Evolutionary conservation across 35 echinoderm and acorn worm species (phyloP).

Genomic region (Holothuria glaberrima): DNA sequence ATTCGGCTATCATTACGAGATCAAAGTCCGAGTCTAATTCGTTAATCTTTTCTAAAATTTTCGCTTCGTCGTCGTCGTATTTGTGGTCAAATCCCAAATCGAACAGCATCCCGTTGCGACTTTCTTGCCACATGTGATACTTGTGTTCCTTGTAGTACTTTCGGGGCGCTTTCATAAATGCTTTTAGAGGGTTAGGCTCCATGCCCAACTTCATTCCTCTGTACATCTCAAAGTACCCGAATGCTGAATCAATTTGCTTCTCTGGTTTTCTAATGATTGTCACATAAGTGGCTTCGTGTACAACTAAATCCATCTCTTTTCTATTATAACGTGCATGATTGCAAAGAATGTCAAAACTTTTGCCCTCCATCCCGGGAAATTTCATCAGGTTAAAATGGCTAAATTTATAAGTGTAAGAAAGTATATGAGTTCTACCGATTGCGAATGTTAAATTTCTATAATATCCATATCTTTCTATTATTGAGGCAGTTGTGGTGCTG

Average conservation of each 20-base stretch:
- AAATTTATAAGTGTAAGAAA: slow-evolving; percentile 5
- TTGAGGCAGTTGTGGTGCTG: slow-evolving; percentile 72
- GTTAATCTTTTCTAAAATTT: slow-evolving; percentile 40
- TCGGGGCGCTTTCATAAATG: slow-evolving; percentile 66
- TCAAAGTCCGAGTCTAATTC: slow-evolving; percentile 62
- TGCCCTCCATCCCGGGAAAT: background rate
- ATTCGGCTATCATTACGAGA: slow-evolving; percentile 77
- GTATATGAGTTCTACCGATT: slow-evolving; percentile 59
- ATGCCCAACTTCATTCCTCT: slow-evolving; percentile 52
- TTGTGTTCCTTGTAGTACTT: slow-evolving; percentile 28
- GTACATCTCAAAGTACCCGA: slow-evolving; percentile 72
- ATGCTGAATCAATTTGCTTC: slow-evolving; percentile 74
- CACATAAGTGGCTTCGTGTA: slow-evolving; percentile 69
- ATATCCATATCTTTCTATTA: slow-evolving; percentile 82
- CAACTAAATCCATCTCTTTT: slow-evolving; percentile 62
- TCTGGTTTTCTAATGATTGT: slow-evolving; percentile 71
- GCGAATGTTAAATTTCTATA: slow-evolving; percentile 72
- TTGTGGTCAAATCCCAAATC: slow-evolving; percentile 73
- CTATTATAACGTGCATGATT: slow-evolving; percentile 88
- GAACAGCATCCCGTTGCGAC: slow-evolving; percentile 67
- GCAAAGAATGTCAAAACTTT: slow-evolving; percentile 63
- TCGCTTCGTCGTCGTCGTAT: slow-evolving; percentile 43
- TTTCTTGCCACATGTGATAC: slow-evolving; percentile 54
- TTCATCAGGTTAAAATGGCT: background rate
- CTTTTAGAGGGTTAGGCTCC: slow-evolving; percentile 47